Percentiles rank a stretch among this genome's conserved stretches.
Evolutionary conservation across 1,140 invertebrate species (phyloP).

Genomic region (Bicyclus anynana): DNA sequence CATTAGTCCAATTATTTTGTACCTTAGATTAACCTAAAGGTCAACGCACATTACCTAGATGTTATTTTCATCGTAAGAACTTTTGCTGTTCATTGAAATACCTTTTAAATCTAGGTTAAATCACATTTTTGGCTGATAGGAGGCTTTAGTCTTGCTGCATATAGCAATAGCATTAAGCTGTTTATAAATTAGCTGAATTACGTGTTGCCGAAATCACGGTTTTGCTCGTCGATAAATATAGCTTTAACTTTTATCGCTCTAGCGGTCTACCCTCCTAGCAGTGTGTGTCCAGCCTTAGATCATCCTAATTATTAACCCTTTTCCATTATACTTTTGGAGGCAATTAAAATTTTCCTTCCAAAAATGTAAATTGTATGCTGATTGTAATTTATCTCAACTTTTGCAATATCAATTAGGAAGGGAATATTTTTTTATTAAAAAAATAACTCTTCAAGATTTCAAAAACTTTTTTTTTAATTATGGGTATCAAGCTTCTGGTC

Average conservation of each 20-base stretch:
- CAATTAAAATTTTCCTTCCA: slow-evolving; percentile 4
- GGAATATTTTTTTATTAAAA: neutral
- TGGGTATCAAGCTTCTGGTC: neutral
- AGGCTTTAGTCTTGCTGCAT: too few relatives aligned
- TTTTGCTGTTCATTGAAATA: too few relatives aligned
- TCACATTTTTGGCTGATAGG: too few relatives aligned
- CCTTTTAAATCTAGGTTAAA: too few relatives aligned
- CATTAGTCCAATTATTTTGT: slow-evolving; percentile 3
- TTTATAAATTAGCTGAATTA: too few relatives aligned
- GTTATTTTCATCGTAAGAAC: too few relatives aligned
- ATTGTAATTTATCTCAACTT: slow-evolving; percentile 4
- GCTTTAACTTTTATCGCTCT: too few relatives aligned
- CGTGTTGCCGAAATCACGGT: too few relatives aligned
- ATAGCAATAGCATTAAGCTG: too few relatives aligned
- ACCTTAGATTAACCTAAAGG: slow-evolving; percentile 4
- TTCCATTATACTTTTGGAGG: slow-evolving; percentile 3
- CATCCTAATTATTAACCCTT: slow-evolving; percentile 11
- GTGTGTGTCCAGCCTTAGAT: neutral
- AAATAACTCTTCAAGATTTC: neutral
- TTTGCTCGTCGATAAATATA: too few relatives aligned
- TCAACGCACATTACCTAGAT: too few relatives aligned
- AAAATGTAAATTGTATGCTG: slow-evolving; percentile 5
- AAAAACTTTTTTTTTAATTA: neutral
- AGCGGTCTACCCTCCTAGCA: neutral
- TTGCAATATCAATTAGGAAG: slow-evolving; percentile 1